Percentiles rank a stretch among this genome's conserved stretches.
These are phyloP conservation scores for Pristiophorus japonicus DNA, from an alignment of 2,113 vertebrate genomes.

Conservation along the genomic window DNA sequence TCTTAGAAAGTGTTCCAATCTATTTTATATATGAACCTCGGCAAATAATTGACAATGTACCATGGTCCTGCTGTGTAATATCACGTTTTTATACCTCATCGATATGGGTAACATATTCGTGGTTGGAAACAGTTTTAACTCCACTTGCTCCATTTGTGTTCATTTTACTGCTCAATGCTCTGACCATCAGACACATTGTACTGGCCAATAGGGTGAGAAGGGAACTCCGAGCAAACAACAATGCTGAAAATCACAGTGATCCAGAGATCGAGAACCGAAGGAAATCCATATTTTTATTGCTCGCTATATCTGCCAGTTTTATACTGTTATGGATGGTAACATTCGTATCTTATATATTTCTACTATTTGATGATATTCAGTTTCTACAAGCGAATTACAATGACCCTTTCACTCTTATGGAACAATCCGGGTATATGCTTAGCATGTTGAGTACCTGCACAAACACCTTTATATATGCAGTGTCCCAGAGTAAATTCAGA, in stretches of 20 bases:
- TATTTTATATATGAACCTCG: background rate
- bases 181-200: background rate
- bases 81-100: background rate
- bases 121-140: background rate
- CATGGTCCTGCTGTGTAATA: background rate
- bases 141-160: background rate
- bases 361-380: background rate
- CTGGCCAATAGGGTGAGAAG: background rate
- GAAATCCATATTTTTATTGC: background rate
- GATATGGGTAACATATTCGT: background rate
- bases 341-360: background rate
- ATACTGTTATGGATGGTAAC: background rate
- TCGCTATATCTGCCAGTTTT: background rate
- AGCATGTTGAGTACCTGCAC: background rate
- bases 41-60: background rate
- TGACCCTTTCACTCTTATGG: background rate
- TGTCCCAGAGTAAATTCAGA: too few relatives aligned
- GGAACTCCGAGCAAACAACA: background rate
- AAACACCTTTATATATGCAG: too few relatives aligned
- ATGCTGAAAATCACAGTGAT: background rate
- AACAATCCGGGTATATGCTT: background rate
- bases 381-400: background rate
- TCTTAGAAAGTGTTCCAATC: background rate
- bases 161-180: background rate
- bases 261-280: background rate